Percentiles rank a stretch among this genome's conserved stretches.
These are phyloP conservation scores for Virgularia gustaviana DNA, from an alignment of 92 coral and sea anemone species.

Conservation along the genomic window DNA sequence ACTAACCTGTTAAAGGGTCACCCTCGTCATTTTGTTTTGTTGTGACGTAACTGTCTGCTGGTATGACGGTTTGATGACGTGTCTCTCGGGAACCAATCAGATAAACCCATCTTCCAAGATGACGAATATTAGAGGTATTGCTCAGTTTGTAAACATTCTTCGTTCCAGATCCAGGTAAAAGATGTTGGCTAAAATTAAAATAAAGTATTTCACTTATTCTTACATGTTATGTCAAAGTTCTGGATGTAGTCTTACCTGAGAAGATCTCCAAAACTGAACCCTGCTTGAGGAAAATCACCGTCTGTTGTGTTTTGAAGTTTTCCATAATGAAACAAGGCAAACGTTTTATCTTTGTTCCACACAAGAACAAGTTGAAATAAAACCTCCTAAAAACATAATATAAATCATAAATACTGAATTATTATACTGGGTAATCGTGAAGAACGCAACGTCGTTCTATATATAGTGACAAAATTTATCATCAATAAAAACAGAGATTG, in stretches of 20 bases:
- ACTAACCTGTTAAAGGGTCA: too few relatives aligned
- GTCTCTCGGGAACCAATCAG: constrained; percentile 59
- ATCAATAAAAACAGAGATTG: too few relatives aligned
- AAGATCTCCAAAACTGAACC: constrained; percentile 76
- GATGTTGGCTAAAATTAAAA: constrained; percentile 44
- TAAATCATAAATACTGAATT: too few relatives aligned
- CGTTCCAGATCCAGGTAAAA: constrained; percentile 71
- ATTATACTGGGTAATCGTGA: too few relatives aligned
- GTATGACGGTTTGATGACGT: constrained; percentile 51
- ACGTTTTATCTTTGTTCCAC: constrained; percentile 65
- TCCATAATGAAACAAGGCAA: constrained; percentile 72
- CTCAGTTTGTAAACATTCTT: constrained; percentile 41
- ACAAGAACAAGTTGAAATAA: constrained; percentile 84
- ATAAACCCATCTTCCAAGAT: constrained; percentile 83
- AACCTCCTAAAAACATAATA: constrained; percentile 54
- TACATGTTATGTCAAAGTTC: not conserved
- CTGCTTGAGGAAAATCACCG: constrained; percentile 62
- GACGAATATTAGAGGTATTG: constrained; percentile 59
- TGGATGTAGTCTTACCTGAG: constrained; percentile 52
- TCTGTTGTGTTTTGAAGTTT: constrained; percentile 39
- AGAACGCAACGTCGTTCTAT: too few relatives aligned
- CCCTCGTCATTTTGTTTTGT: too few relatives aligned
- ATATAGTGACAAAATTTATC: too few relatives aligned
- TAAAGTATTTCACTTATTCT: not conserved
- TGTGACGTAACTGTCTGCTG: constrained; percentile 60